A percentile compares a stretch with the other conserved stretches of the same genome.
These are phyloP conservation scores for Dioctria rufipes DNA, from an alignment of 2,888 invertebrate species.

Conservation along the genomic window DNA sequence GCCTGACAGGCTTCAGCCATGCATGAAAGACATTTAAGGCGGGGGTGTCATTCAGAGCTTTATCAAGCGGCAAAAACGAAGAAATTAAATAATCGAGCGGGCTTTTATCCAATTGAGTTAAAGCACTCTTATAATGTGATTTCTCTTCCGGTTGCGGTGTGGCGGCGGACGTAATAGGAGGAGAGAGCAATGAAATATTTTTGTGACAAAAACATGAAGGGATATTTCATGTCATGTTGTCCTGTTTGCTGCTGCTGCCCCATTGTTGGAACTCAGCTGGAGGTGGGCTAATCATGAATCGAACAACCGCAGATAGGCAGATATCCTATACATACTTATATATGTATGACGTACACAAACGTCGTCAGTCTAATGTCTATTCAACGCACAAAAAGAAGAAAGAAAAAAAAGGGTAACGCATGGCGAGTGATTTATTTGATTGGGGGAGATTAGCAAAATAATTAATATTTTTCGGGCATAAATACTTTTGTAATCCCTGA, in stretches of 20 bases:
- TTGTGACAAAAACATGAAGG: constrained; percentile 37
- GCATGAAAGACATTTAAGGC: constrained; percentile 24
- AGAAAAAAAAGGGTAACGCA: constrained; percentile 42
- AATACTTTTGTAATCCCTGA: constrained; percentile 23
- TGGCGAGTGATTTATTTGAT: constrained; percentile 41
- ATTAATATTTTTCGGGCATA: constrained; percentile 38
- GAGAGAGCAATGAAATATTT: constrained; percentile 27
- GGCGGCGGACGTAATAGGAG: not conserved
- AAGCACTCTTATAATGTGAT: constrained; percentile 34
- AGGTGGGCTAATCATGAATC: constrained; percentile 22
- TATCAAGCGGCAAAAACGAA: constrained; percentile 21
- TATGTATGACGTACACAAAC: not conserved
- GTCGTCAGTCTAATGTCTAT: too few relatives aligned
- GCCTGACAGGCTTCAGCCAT: constrained; percentile 25
- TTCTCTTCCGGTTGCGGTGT: not conserved
- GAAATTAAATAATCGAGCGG: constrained; percentile 30
- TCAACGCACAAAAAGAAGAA: too few relatives aligned
- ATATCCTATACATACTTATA: not conserved
- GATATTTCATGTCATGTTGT: constrained; percentile 42
- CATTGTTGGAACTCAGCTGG: not conserved
- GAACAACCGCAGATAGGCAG: constrained; percentile 1
- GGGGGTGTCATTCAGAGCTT: constrained; percentile 27
- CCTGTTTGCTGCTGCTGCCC: not conserved
- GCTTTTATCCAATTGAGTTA: constrained; percentile 32
- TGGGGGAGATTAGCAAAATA: constrained; percentile 38